phyloP scores from a whole-genome alignment of 1,140 invertebrate species.

The Parasteatoda tepidariorum region DNA sequence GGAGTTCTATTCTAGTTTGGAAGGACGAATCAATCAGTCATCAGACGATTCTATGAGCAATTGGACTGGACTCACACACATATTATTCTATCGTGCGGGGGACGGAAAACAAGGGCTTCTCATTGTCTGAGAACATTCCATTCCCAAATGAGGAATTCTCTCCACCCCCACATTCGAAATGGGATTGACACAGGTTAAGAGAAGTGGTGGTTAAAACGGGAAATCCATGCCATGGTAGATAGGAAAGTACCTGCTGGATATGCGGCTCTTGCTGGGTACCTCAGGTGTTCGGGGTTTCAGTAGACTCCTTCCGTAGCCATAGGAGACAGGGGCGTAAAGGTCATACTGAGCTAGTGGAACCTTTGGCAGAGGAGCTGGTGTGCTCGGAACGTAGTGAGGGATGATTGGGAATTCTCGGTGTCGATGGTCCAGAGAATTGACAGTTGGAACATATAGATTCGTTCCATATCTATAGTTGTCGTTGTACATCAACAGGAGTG shows the following conservation, averaged over 20 bases:
- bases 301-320: slow-evolving; percentile 49
- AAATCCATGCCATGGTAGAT: slow-evolving; percentile 56
- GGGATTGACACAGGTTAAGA: background rate
- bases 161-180: background rate
- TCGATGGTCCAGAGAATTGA: slow-evolving; percentile 44
- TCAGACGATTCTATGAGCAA: too few relatives aligned
- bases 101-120: slow-evolving; percentile 32
- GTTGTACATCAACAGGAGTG: slow-evolving; percentile 57
- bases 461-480: slow-evolving; percentile 60
- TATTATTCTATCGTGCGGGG: too few relatives aligned
- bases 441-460: slow-evolving; percentile 45
- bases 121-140: slow-evolving; percentile 39
- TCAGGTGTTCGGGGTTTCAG: slow-evolving; percentile 42
- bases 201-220: slow-evolving; percentile 25
- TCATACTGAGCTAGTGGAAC: slow-evolving; percentile 43
- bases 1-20: too few relatives aligned
- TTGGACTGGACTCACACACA: too few relatives aligned
- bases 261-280: slow-evolving; percentile 25
- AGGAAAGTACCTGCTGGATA: slow-evolving; percentile 59
- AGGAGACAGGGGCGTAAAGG: slow-evolving; percentile 51
- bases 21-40: too few relatives aligned
- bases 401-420: slow-evolving; percentile 3
- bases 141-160: background rate
- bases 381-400: slow-evolving; percentile 28
- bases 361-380: slow-evolving; percentile 44